Percentiles rank a stretch among this genome's conserved stretches.
Evolutionary conservation across 2,113 vertebrate species (phyloP).

Genomic region (Rhabdomys dilectus): DNA sequence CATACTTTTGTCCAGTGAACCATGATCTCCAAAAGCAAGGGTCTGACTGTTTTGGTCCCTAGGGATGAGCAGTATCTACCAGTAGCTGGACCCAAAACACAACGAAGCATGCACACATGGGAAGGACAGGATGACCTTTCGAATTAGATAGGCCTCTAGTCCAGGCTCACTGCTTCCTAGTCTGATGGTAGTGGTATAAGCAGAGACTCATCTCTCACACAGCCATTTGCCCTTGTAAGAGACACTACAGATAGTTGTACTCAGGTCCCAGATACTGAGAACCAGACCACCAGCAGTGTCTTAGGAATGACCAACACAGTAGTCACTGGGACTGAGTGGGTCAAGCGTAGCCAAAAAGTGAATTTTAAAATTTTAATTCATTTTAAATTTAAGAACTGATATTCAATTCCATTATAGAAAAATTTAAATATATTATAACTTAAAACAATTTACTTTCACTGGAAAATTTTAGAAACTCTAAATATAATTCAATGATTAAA

Average conservation of each 20-base stretch:
- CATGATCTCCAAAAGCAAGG: background rate
- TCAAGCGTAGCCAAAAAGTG: background rate
- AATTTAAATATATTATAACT: background rate
- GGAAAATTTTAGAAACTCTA: background rate
- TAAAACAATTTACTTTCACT: background rate
- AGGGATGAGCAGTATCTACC: background rate
- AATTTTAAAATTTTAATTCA: background rate
- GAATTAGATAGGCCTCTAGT: background rate
- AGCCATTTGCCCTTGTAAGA: background rate
- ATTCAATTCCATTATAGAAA: background rate
- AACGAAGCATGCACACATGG: fast-evolving
- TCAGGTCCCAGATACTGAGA: fast-evolving
- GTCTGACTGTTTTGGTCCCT: fast-evolving
- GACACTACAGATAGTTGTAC: background rate
- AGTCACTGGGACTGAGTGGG: background rate
- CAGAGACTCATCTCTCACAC: background rate
- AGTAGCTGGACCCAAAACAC: background rate
- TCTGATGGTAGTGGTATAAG: fast-evolving
- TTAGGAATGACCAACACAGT: background rate
- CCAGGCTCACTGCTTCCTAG: background rate
- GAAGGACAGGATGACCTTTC: background rate
- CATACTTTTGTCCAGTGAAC: background rate
- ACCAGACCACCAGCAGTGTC: background rate
- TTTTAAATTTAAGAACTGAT: background rate
- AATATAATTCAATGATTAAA: background rate